Evolutionary conservation across 92 coral and sea anemone species (phyloP).

Genomic region (Heliopora coerulea): DNA sequence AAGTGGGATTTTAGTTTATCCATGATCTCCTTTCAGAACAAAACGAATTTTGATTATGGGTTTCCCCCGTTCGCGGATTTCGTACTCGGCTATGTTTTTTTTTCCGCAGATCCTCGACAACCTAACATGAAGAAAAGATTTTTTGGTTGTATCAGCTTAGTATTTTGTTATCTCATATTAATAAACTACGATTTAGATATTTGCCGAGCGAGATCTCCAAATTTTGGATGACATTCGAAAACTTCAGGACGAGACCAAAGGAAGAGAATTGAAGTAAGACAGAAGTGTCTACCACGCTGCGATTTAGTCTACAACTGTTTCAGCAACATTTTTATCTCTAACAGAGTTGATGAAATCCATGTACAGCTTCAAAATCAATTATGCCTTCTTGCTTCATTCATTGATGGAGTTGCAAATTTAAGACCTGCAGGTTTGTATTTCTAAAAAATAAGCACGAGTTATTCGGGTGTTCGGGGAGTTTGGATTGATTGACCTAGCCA

Average conservation of each 20-base stretch:
- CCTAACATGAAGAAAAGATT: too few species aligned
- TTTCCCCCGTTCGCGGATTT: too few species aligned
- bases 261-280: constrained; percentile 77
- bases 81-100: too few species aligned
- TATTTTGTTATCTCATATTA: not conserved
- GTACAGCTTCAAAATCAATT: constrained; percentile 82
- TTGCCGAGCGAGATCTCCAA: constrained; percentile 78
- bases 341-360: constrained; percentile 84
- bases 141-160: too few species aligned
- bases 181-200: constrained; percentile 47
- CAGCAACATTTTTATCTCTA: not conserved
- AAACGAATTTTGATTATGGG: too few species aligned
- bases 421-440: constrained; percentile 73
- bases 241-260: constrained; percentile 77
- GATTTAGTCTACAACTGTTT: too few species aligned
- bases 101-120: too few species aligned
- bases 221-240: constrained; percentile 76
- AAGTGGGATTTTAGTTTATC: too few species aligned
- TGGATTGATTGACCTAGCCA: too few species aligned
- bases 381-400: constrained; percentile 72
- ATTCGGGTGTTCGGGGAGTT: too few species aligned
- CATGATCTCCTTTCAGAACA: too few species aligned
- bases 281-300: too few species aligned
- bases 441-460: not conserved
- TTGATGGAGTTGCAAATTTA: constrained; percentile 91